A percentile compares a stretch with the other conserved stretches of the same genome.
These are phyloP conservation scores for Campylomormyrus tamandua DNA, from an alignment of 2,113 vertebrate genomes.

Conservation along the genomic window DNA sequence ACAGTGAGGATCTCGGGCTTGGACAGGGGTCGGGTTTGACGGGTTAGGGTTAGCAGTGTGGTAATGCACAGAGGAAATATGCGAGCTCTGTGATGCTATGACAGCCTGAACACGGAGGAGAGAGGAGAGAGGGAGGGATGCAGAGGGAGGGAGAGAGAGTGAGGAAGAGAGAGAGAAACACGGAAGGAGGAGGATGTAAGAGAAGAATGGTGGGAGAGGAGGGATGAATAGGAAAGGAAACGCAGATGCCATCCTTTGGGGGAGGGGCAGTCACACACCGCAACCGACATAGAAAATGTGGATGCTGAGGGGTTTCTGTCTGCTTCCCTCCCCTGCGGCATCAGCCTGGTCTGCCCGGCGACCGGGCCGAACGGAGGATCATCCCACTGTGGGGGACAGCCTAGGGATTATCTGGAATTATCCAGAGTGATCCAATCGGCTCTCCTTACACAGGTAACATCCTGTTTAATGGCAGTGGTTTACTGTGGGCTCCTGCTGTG, in stretches of 20 bases:
- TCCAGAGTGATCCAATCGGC: background rate
- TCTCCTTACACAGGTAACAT: background rate
- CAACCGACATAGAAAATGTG: background rate
- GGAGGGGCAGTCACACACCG: background rate
- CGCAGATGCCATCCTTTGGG: background rate
- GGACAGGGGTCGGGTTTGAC: background rate
- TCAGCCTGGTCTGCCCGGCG: background rate
- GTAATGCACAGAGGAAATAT: background rate
- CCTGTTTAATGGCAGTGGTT: background rate
- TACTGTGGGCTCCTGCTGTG: background rate
- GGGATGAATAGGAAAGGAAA: slow-evolving; percentile 10
- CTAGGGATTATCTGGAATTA: background rate
- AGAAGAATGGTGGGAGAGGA: slow-evolving; percentile 1
- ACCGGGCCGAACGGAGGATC: background rate
- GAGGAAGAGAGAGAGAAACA: background rate
- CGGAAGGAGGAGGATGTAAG: background rate
- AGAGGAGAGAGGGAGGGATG: background rate
- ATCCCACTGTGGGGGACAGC: background rate
- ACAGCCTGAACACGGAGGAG: background rate
- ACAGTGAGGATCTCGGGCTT: background rate
- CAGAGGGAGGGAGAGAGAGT: background rate
- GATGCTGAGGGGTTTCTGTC: background rate
- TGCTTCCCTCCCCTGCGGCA: background rate
- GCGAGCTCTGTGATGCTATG: background rate
- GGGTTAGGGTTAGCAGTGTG: background rate